These are phyloP conservation scores for Coreius guichenoti DNA, from an alignment of 2,797 vertebrate genomes.

Conservation along the genomic window DNA sequence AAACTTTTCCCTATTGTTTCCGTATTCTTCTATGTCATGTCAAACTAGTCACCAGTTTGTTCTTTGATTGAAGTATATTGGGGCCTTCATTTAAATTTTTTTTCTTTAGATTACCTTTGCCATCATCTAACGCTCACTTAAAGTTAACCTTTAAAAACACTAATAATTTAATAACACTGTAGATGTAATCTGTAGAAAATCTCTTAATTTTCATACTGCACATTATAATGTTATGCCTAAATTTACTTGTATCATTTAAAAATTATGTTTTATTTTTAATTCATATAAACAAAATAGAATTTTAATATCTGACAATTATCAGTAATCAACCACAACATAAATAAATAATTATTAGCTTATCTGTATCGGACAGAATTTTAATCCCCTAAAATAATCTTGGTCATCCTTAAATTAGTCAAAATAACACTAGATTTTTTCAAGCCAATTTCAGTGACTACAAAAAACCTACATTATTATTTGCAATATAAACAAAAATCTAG, in stretches of 20 bases:
- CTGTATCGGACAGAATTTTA: not conserved
- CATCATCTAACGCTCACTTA: too few species aligned
- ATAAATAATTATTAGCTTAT: not conserved
- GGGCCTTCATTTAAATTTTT: too few species aligned
- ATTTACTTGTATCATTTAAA: not conserved
- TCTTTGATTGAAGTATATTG: too few species aligned
- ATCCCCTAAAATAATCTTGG: not conserved
- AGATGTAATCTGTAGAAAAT: not conserved
- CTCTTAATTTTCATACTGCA: not conserved
- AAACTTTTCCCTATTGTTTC: too few species aligned
- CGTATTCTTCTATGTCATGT: too few species aligned
- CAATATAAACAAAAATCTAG: not conserved
- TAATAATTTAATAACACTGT: not conserved
- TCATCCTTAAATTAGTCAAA: not conserved
- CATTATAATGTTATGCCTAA: not conserved
- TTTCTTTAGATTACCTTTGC: too few species aligned
- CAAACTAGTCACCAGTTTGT: too few species aligned
- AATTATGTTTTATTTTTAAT: slow-evolving; percentile 8
- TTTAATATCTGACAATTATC: not conserved
- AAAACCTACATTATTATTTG: not conserved
- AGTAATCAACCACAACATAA: not conserved
- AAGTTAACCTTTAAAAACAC: not conserved
- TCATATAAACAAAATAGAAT: not conserved
- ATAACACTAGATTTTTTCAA: not conserved
- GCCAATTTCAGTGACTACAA: not conserved